Evolutionary conservation across 2,797 vertebrate species (phyloP), one percentile per base, ranked within the genome.

Genomic region (Poeciliopsis paucimaculata): DNA sequence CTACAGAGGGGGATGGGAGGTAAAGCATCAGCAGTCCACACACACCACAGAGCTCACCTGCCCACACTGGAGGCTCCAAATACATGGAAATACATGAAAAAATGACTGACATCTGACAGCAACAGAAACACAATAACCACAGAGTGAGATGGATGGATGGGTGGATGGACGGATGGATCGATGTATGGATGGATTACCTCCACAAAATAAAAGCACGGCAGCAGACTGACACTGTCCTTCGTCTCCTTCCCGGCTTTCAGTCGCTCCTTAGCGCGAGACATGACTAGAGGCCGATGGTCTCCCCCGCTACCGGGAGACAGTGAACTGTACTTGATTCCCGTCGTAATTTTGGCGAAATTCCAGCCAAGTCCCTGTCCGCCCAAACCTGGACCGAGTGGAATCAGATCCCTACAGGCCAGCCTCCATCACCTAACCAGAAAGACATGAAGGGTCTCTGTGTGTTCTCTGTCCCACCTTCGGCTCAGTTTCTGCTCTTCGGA

Each of bases 171-270:
- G 13, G 45, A 46, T 68, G 20, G 71, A 72, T 57, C 10, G 68
- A 84, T 53, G 39, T 57, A 77, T 49, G 49, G 76, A 85, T 46
- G 49, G 77, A 83, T 86, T 83, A 98, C 97, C 97, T 98, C 98
- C 75, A 98, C 98, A 91, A 99, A 99, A 92, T 99, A 99, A 93
- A 99, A 99, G 94, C 98, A 99, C 80, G 98, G 98, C 90, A 98
- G 94, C 85, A 99, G 96, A 55, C 97, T 98, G 89, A 99, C 96
- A 93, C 98, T 99, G 94, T 99, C 98, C 96, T 98, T 98, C 94
- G 96, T 96, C 89, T 97, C 96, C 92, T 94, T 97, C 91, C 95
- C 96, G 83, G 87, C 88, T 95, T 96, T 97, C 60, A 94, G 96
- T 89, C 97, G 95, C 93, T 98, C 97, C 94, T 98, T 97, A 20